Percentiles rank a stretch among this genome's conserved stretches.
These are phyloP conservation scores for Microctonus hyperodae DNA, from an alignment of 2,888 invertebrate species.

Conservation along the genomic window DNA sequence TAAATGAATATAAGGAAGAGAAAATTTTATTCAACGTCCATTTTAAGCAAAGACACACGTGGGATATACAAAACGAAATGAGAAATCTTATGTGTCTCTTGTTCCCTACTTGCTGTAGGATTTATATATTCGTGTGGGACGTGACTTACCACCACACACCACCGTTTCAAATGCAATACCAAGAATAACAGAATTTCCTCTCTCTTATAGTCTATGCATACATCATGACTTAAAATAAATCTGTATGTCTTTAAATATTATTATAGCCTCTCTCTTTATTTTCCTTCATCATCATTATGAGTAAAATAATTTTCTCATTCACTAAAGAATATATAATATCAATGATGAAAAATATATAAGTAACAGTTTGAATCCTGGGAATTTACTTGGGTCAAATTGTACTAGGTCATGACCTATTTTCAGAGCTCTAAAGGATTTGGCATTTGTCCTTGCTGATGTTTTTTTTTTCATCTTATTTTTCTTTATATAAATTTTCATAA, in stretches of 20 bases:
- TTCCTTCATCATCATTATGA: background rate
- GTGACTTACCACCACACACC: background rate
- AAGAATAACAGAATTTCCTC: constrained; percentile 4
- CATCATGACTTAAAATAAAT: constrained; percentile 6
- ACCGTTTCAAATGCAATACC: constrained; percentile 1
- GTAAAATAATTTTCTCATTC: background rate
- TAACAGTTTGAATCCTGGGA: background rate
- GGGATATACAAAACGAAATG: background rate
- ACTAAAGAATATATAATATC: background rate
- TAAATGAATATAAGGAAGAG: too few species aligned
- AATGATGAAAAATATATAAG: background rate
- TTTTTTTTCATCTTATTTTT: background rate
- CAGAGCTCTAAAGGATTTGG: background rate
- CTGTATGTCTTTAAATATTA: background rate
- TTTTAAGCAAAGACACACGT: background rate
- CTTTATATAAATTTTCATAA: too few species aligned
- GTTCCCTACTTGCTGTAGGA: background rate
- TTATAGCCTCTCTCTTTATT: background rate
- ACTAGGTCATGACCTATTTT: background rate
- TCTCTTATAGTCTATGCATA: background rate
- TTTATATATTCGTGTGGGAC: constrained; percentile 6
- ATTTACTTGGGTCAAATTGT: background rate
- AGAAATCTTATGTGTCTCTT: background rate
- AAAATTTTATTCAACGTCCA: background rate
- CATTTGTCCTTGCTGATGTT: background rate